Conservation (phyloP, 2,888 invertebrate genomes). For the Tridacna crocea region DNA sequence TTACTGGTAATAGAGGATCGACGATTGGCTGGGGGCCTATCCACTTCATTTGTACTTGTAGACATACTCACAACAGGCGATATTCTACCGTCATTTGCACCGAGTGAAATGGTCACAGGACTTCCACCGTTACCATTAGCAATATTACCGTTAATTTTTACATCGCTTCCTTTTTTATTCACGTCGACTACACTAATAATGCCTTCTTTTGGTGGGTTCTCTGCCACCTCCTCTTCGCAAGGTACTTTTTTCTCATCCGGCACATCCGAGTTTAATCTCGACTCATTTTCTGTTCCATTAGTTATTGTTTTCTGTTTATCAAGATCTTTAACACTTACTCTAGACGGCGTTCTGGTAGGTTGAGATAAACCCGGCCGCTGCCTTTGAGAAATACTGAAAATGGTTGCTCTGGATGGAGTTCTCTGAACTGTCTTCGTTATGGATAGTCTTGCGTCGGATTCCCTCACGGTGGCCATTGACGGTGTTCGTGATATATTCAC, state of each 20-base stretch:
- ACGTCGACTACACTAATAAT: conserved; percentile 1
- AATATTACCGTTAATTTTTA: background rate
- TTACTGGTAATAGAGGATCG: background rate
- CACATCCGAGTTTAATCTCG: background rate
- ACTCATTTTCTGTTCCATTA: background rate
- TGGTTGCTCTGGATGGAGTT: conserved; percentile 11
- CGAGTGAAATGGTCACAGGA: conserved; percentile 10
- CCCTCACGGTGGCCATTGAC: conserved; percentile 23
- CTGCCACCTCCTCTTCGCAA: background rate
- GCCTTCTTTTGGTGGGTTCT: background rate
- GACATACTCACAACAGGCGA: conserved; percentile 7
- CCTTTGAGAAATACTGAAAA: background rate
- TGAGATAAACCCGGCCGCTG: conserved; percentile 13
- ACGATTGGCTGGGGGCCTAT: background rate
- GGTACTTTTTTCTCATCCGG: background rate
- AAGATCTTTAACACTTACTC: conserved; percentile 15
- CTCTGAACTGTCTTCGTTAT: conserved; percentile 3
- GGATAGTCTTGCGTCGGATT: background rate
- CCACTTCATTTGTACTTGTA: background rate
- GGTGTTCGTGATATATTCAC: conserved; percentile 28
- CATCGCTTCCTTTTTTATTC: background rate
- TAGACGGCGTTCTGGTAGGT: conserved; percentile 31
- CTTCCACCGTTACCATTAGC: conserved; percentile 19
- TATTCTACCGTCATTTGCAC: conserved; percentile 10
- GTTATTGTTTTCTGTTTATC: conserved; percentile 6